Evolutionary conservation across 2,113 vertebrate genomes (phyloP), one percentile per base, ranked within the genome.

Genomic region (Cephalophus harveyi): DNA sequence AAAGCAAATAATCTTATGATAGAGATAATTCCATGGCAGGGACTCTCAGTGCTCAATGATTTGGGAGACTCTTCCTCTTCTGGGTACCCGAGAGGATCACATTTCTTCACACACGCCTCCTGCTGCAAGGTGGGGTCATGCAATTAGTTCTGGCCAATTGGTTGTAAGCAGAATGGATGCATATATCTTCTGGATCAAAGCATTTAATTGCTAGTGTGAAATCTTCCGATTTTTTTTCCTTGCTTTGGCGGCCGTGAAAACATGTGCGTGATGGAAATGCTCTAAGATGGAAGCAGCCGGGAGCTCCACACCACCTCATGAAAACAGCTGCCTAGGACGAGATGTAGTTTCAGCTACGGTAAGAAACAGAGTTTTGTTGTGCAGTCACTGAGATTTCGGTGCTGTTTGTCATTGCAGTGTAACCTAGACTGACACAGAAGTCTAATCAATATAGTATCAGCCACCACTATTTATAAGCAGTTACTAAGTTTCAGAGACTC

Each of bases 101-200:
- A 9, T 21, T 36, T 54, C 84, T 50, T n/a, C 36, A 43, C 10
- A 54, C 16, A 36, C 1, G 3, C 4, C 60, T 54, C 81, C 19
- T 48, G 27, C 78, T 52, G n/a, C 28, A 54, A 78, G 52, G 23
- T 27, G 12, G 40, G 7, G 40, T 40, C 71, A 21, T 30, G 27
- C 5, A 19, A 55, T 82, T 83, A 48, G n/a, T 64, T 64, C 64
- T 33, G 60, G 27, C 15, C 86, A 48, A 64, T 12, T 71, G n/a
- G 2, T 3, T 79, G n/a, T 84, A 14, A 78, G 27, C 16, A 87
- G 46, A 84, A 46, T 67, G 28, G 33, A 8, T 10, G 36, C 33
- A 16, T 40, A 50, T 57, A 57, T 87, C 50, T 88, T 94, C 85
- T 52, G 64, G 33, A 74, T 92, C 78, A 55, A 95, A 88, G 82